These are phyloP conservation scores for Notarius quadriscutis DNA, from an alignment of 2,113 vertebrate species.

Conservation along the genomic window DNA sequence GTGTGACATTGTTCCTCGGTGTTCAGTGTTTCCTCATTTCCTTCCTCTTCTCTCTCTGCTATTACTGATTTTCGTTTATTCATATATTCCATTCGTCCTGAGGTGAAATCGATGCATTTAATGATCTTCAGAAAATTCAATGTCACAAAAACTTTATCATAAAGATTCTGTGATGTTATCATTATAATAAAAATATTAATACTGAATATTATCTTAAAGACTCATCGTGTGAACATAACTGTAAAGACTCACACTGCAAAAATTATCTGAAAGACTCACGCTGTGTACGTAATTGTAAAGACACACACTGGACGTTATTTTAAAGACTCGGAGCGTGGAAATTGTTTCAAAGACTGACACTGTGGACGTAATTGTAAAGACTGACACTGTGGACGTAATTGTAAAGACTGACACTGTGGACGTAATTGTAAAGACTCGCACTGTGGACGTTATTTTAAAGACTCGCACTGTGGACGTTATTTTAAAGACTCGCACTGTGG, in stretches of 20 bases:
- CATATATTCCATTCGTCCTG: neutral
- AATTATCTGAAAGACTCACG: neutral
- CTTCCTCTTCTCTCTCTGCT: neutral
- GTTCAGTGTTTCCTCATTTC: neutral
- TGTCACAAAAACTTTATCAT: neutral
- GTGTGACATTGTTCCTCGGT: neutral
- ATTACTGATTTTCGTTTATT: neutral
- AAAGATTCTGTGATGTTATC: neutral
- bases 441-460: too few species aligned
- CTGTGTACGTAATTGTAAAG: neutral
- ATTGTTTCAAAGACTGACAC: neutral
- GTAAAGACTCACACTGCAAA: neutral
- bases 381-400: too few species aligned
- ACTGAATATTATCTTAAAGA: too few species aligned
- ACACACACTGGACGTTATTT: neutral
- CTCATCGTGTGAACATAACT: too few species aligned
- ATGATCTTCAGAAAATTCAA: neutral
- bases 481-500: too few species aligned
- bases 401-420: too few species aligned
- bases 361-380: too few species aligned
- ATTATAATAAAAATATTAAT: too few species aligned
- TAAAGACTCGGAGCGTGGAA: neutral
- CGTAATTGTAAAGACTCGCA: too few species aligned
- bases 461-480: too few species aligned
- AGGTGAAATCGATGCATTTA: neutral